These are phyloP conservation scores for Rhopilema esculentum DNA, from an alignment of 30 jellyfish, hydroid and myxozoan species.

Conservation along the genomic window DNA sequence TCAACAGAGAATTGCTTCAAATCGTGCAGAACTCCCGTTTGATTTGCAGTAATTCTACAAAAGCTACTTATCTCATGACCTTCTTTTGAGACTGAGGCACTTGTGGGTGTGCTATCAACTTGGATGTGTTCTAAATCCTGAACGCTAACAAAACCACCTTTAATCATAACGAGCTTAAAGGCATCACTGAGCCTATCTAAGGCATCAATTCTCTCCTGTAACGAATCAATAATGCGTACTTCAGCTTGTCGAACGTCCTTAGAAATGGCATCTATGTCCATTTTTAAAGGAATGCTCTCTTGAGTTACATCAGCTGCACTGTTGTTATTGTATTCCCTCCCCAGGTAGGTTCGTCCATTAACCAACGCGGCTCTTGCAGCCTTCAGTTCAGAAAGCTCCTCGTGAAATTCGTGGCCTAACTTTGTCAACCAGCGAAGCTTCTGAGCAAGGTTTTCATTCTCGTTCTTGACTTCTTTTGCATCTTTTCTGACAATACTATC, in stretches of 20 bases:
- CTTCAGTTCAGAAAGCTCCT: conserved; percentile 41
- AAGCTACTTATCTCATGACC: background rate
- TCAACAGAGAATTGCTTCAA: background rate
- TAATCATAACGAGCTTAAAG: conserved; percentile 36
- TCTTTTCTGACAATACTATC: conserved; percentile 33
- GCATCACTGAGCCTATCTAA: conserved; percentile 64
- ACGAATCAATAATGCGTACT: conserved; percentile 55
- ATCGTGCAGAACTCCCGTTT: background rate
- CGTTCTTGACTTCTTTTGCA: conserved; percentile 25
- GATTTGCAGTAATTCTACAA: background rate
- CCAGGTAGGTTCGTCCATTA: conserved; percentile 42
- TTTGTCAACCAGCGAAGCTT: conserved; percentile 66
- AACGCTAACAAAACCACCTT: conserved; percentile 46
- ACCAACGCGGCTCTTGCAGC: conserved; percentile 51
- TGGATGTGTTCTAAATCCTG: background rate
- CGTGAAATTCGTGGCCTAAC: conserved; percentile 56
- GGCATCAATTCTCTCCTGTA: conserved; percentile 56
- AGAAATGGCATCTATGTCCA: conserved; percentile 8
- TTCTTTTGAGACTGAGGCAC: background rate
- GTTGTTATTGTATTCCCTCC: conserved; percentile 23
- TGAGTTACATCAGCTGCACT: conserved; percentile 10
- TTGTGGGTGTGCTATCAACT: background rate
- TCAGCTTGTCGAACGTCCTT: conserved; percentile 52
- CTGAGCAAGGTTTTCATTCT: conserved; percentile 26
- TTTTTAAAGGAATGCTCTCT: conserved; percentile 1